Evolutionary conservation across 2,113 vertebrate species (phyloP), one percentile per base, ranked within the genome.

Genomic region (Cyrtonyx montezumae): DNA sequence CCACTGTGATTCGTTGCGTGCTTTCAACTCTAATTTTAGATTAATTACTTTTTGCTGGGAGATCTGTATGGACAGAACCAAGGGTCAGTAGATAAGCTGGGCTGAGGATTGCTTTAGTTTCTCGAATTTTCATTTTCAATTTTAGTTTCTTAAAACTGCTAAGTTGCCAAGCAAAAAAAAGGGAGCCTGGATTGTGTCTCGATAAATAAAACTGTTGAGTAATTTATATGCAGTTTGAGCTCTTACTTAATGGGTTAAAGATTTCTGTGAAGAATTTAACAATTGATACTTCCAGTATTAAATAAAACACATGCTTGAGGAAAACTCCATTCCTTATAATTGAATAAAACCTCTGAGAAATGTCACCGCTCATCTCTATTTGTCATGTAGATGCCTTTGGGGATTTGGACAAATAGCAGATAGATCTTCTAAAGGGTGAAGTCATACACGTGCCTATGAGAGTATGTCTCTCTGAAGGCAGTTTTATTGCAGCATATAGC

Each of bases 331-430:
- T 92, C 53, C 56, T 85, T 91, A 42, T 71, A 90, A 95, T 65
- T 79, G 17, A 87, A 87, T 91, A 91, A 92, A 94, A 84, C 9
- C 22, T 70, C 46, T 67, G 71, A 94, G 73, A 93, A 94, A 88
- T 93, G 61, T 91, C 85, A 91, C 81, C 94, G 68, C 26, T 85
- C 12, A 30, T 73, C 51, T 28, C 26, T 30, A 34, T 94, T 94
- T 92, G 66, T 90, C 79, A 68, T 43, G 40, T 71, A 65, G 71
- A 56, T 92, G 76, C 51, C 61, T 90, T 48, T 30, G 86, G 65
- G 86, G 62, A 77, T 83, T 65, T 80, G 28, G 56, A 78, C 63
- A 94, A 94, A 70, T 28, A 91, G 20, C 71, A 85, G 61, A 88
- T 82, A 84, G 46, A 19, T 37, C 49, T 87, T 84, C 32, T 73